phyloP scores from a whole-genome alignment of 30 jellyfish, hydroid and myxozoan species.

The Nemopilema nomurai region DNA sequence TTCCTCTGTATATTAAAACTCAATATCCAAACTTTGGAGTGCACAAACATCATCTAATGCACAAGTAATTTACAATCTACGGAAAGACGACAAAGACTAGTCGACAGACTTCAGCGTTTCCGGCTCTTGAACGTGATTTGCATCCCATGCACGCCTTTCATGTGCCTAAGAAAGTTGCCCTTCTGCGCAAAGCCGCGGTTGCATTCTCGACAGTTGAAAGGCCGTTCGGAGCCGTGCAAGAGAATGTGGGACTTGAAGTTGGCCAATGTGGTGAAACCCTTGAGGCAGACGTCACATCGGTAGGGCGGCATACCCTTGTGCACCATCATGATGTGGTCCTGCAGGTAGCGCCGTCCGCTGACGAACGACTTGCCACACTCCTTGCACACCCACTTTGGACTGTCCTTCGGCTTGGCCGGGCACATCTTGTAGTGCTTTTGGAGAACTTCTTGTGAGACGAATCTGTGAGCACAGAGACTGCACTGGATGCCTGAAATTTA shows the following conservation, averaged over 20 bases:
- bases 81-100: no score
- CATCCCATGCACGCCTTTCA: constrained; percentile 56
- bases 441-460: constrained; percentile 27
- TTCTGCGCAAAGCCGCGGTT: constrained; percentile 64
- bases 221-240: constrained; percentile 52
- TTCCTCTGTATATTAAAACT: no score
- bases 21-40: neutral
- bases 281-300: constrained; percentile 50
- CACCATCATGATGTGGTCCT: constrained; percentile 60
- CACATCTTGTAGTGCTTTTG: constrained; percentile 31
- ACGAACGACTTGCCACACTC: constrained; percentile 69
- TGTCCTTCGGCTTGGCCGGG: constrained; percentile 44
- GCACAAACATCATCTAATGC: neutral
- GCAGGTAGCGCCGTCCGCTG: constrained; percentile 53
- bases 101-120: constrained; percentile 2
- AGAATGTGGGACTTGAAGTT: constrained; percentile 45
- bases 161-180: constrained; percentile 62
- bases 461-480: constrained; percentile 27
- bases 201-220: constrained; percentile 54
- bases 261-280: constrained; percentile 64
- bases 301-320: constrained; percentile 61
- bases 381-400: constrained; percentile 62
- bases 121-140: constrained; percentile 37
- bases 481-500: constrained; percentile 48
- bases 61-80: neutral